Evolutionary conservation across 2,113 vertebrate species (phyloP).

Genomic region (Dicaeum eximium): DNA sequence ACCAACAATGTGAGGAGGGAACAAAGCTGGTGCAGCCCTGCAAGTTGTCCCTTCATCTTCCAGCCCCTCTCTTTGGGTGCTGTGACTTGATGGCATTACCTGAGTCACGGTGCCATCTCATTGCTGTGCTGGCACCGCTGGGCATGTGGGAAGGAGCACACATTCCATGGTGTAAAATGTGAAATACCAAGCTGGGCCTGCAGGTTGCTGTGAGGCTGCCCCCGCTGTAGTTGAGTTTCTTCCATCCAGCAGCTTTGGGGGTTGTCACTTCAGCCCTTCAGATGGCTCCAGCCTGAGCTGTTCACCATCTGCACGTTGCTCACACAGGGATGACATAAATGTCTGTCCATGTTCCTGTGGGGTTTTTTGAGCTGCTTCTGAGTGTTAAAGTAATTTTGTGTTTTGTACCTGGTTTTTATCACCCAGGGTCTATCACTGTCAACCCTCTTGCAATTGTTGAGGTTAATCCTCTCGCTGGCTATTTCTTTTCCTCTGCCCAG

Average conservation of each 20-base stretch:
- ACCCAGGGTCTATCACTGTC: not conserved
- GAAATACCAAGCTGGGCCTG: not conserved
- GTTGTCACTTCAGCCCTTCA: not conserved
- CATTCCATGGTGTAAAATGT: not conserved
- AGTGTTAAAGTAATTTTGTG: not conserved
- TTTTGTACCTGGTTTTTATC: not conserved
- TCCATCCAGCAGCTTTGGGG: not conserved
- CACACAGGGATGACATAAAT: not conserved
- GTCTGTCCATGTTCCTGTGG: not conserved
- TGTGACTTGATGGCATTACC: not conserved
- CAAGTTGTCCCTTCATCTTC: not conserved
- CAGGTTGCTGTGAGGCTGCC: not conserved
- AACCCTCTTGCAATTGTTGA: not conserved
- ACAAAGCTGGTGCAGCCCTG: not conserved
- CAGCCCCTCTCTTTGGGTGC: not conserved
- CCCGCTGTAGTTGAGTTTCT: not conserved
- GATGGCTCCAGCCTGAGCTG: not conserved
- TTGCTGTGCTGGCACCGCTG: fast-evolving
- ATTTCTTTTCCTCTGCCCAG: not conserved
- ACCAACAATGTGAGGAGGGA: not conserved
- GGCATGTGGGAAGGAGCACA: not conserved
- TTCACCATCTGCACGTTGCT: not conserved
- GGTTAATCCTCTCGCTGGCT: not conserved
- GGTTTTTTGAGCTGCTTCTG: not conserved
- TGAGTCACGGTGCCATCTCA: not conserved